Percentiles rank a stretch among this genome's conserved stretches.
Evolutionary conservation across 2,113 vertebrate species (phyloP).

Genomic region (Cavia aperea): DNA sequence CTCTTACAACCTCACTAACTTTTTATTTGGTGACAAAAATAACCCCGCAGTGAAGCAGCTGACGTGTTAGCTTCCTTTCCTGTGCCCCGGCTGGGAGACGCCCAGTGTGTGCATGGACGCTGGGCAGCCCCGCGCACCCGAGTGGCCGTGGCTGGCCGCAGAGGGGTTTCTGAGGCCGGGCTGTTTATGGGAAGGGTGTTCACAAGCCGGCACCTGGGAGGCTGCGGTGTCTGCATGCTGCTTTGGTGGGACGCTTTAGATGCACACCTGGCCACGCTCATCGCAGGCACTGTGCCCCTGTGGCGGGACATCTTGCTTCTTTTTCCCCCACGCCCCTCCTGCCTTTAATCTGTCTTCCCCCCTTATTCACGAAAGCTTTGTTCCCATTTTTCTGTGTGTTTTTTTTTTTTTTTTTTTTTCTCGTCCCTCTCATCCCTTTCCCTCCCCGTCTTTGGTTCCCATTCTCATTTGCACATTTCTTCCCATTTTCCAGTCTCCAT

Average conservation of each 20-base stretch:
- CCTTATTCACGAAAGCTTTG: not conserved
- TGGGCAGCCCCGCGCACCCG: accelerated
- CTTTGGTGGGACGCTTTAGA: not conserved
- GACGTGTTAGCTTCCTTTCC: not conserved
- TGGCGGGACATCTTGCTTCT: accelerated
- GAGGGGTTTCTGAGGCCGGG: not conserved
- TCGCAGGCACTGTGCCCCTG: not conserved
- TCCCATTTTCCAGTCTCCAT: not conserved
- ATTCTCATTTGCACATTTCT: not conserved
- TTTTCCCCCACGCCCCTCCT: not conserved
- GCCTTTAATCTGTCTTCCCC: not conserved
- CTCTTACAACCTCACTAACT: not conserved
- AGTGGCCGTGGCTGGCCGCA: accelerated
- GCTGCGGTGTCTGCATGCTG: too few species aligned
- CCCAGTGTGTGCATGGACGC: accelerated
- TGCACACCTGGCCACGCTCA: not conserved
- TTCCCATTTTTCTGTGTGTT: not conserved
- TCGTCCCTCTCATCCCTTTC: not conserved
- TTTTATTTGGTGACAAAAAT: not conserved
- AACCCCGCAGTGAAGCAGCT: not conserved
- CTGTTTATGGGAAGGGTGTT: not conserved
- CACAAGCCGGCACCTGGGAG: not conserved
- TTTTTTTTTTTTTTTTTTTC: not conserved
- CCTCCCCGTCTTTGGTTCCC: not conserved
- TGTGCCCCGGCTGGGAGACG: not conserved